phyloP scores from a whole-genome alignment of 2,113 vertebrate genomes.

The Grammomys surdaster region DNA sequence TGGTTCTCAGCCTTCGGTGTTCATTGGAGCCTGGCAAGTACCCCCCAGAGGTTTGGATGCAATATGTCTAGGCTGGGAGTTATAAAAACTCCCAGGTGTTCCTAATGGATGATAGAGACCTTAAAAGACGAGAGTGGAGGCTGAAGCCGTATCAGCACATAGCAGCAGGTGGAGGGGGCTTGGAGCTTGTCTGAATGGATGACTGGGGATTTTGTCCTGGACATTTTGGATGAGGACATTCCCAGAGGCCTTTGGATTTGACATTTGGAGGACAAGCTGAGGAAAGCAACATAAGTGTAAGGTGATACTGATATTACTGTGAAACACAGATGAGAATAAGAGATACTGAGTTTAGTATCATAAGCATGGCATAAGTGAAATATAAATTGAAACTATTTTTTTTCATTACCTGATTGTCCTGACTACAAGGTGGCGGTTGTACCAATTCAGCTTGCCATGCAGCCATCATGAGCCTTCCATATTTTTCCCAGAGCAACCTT shows the following conservation, averaged over 20 bases:
- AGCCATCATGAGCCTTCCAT: neutral
- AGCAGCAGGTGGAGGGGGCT: neutral
- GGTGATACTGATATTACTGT: neutral
- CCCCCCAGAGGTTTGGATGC: neutral
- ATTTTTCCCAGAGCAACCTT: neutral
- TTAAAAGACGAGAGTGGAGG: neutral
- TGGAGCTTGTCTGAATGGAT: neutral
- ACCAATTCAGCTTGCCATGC: neutral
- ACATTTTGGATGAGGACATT: neutral
- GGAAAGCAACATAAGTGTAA: neutral
- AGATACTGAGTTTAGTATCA: neutral
- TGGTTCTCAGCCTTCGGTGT: neutral
- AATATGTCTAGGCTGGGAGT: neutral
- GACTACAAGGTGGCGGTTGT: neutral
- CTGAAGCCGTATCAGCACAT: accelerated
- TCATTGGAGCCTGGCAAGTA: neutral
- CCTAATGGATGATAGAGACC: neutral
- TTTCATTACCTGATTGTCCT: slow-evolving; percentile 3
- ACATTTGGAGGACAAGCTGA: slow-evolving; percentile 28
- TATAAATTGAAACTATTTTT: neutral
- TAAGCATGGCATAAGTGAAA: neutral
- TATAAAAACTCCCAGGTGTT: neutral
- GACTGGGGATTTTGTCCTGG: neutral
- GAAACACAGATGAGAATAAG: neutral
- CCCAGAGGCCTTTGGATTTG: slow-evolving; percentile 33